Evolutionary conservation across 2,113 vertebrate species (phyloP).

Genomic region (Antechinus flavipes): DNA sequence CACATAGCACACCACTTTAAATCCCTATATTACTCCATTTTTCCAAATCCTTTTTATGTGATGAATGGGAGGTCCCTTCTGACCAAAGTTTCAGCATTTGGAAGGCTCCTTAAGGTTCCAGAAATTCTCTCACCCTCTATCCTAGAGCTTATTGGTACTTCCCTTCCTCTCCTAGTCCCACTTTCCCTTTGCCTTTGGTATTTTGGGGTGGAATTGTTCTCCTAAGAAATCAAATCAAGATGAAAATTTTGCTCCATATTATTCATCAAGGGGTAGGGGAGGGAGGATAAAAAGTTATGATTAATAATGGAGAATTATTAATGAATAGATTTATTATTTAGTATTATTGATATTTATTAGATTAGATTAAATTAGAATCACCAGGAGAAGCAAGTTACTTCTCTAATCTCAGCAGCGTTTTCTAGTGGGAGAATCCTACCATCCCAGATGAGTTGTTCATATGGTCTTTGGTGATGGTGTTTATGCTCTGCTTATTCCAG

Average conservation of each 20-base stretch:
- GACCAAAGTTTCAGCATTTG: not conserved
- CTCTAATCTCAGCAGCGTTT: not conserved
- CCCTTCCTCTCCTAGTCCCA: not conserved
- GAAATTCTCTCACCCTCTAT: not conserved
- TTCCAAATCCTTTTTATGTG: not conserved
- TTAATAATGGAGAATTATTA: not conserved
- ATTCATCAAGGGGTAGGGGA: too few species aligned
- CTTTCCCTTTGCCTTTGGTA: not conserved
- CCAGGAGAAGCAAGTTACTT: not conserved
- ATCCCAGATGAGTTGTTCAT: not conserved
- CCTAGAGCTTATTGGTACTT: not conserved
- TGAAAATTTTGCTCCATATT: not conserved
- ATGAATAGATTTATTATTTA: not conserved
- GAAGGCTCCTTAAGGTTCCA: not conserved
- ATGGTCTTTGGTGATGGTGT: not conserved
- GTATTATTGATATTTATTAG: too few species aligned
- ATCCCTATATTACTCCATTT: not conserved
- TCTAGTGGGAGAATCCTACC: not conserved
- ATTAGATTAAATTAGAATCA: not conserved
- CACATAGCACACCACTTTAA: not conserved
- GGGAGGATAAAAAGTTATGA: not conserved
- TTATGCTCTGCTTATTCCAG: slow-evolving; percentile 62
- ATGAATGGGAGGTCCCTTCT: not conserved
- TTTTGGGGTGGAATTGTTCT: not conserved
- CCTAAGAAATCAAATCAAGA: not conserved